Conservation (phyloP, 2,888 invertebrate genomes). For the Apodemia duryi region DNA sequence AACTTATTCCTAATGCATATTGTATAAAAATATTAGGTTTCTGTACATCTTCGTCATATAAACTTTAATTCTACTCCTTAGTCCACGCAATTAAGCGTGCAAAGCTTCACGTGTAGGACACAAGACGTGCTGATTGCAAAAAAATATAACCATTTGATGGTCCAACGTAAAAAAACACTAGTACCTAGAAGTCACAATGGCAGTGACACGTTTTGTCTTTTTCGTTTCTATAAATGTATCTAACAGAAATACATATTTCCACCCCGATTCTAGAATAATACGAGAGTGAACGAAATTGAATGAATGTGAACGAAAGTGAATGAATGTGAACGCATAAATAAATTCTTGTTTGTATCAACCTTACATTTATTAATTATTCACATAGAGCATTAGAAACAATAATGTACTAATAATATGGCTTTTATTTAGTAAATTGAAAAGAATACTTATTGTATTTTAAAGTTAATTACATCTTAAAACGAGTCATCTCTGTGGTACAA, state of each 20-base stretch:
- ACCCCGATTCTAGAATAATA: not conserved
- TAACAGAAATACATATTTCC: not conserved
- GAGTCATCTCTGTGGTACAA: constrained; percentile 3
- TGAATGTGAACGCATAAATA: not conserved
- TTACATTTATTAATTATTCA: constrained; percentile 6
- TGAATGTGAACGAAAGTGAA: not conserved
- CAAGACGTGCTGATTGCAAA: no score
- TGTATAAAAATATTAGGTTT: no score
- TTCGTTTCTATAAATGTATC: not conserved
- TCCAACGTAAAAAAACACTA: no score
- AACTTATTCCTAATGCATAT: no score
- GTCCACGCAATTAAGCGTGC: no score
- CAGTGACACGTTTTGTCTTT: not conserved
- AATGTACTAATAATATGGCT: constrained; percentile 15
- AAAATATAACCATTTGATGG: no score
- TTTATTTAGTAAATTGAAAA: constrained; percentile 13
- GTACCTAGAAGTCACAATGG: no score
- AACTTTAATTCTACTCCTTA: no score
- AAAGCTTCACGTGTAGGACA: no score
- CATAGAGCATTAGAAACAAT: constrained; percentile 12
- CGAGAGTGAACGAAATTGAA: not conserved
- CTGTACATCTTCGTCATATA: no score
- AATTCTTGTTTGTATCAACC: not conserved
- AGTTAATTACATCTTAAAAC: constrained; percentile 2
- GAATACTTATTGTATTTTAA: not conserved